Conservation (phyloP, 2,888 invertebrate species). For the Perizoma flavofasciatum region DNA sequence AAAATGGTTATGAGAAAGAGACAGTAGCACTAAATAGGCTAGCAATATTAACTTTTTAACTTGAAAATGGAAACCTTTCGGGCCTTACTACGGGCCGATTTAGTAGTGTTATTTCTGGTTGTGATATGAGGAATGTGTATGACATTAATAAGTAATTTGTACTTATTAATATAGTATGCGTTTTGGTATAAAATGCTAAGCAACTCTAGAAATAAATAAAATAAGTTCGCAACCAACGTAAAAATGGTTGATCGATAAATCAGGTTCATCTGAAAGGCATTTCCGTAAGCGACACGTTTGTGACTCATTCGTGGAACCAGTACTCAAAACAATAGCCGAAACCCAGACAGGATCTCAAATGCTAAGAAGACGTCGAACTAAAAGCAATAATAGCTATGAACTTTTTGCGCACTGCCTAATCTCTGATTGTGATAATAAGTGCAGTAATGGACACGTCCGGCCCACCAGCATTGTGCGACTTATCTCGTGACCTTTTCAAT, state of each 20-base stretch:
- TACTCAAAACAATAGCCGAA: conserved; percentile 14
- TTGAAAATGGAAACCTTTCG: no score
- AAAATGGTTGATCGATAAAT: conserved; percentile 4
- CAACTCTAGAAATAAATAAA: no score
- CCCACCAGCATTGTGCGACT: conserved; percentile 6
- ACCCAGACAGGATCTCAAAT: conserved; percentile 14
- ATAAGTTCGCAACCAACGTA: background rate
- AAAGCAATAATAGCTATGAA: conserved; percentile 8
- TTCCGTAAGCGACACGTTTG: conserved; percentile 11
- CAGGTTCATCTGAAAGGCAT: conserved; percentile 14
- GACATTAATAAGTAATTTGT: no score
- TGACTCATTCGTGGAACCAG: conserved; percentile 19
- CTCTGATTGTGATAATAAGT: background rate
- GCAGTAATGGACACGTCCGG: background rate
- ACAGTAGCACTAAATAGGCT: no score
- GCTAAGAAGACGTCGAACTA: conserved; percentile 12
- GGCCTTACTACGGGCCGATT: no score
- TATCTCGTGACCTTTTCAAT: conserved; percentile 22
- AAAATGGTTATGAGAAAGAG: no score
- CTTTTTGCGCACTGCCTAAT: conserved; percentile 2
- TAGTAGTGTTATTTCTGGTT: no score
- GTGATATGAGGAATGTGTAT: no score
- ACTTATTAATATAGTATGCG: no score
- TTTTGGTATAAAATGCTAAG: no score
- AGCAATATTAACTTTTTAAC: no score